Percentiles rank a stretch among this genome's conserved stretches.
These are phyloP conservation scores for Dendroctonus valens DNA, from an alignment of 1,140 invertebrate species.

Conservation along the genomic window DNA sequence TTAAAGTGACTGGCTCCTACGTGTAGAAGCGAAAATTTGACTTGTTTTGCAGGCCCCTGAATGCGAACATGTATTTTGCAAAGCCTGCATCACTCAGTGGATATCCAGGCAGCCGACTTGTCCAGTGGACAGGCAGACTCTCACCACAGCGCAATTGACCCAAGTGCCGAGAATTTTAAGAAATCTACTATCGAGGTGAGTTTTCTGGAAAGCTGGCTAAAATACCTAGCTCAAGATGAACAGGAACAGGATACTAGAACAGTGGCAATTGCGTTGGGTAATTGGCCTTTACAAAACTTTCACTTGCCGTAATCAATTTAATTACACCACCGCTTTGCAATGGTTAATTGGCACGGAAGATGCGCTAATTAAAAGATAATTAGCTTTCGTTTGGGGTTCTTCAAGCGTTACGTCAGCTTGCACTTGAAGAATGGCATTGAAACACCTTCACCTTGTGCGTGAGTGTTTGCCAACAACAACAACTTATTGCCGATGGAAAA, in stretches of 20 bases:
- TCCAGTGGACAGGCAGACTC: constrained; percentile 86
- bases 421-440: no score
- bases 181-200: constrained; percentile 80
- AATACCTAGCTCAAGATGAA: neutral
- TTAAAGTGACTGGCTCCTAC: no score
- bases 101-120: constrained; percentile 88
- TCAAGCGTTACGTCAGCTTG: no score
- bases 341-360: no score
- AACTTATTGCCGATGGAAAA: neutral
- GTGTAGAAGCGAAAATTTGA: no score
- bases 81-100: constrained; percentile 92
- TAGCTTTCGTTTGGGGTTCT: no score
- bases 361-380: no score
- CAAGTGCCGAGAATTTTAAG: constrained; percentile 89
- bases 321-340: no score
- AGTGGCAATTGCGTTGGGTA: neutral
- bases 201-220: neutral
- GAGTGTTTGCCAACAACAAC: no score
- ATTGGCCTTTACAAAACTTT: constrained; percentile 5
- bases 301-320: neutral
- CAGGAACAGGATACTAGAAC: no score
- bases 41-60: constrained; percentile 71
- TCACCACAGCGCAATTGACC: constrained; percentile 82
- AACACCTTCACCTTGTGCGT: no score
- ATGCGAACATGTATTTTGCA: constrained; percentile 96